Evolutionary conservation across 2,797 vertebrate genomes (phyloP).

Genomic region (Rhinoraja longicauda): DNA sequence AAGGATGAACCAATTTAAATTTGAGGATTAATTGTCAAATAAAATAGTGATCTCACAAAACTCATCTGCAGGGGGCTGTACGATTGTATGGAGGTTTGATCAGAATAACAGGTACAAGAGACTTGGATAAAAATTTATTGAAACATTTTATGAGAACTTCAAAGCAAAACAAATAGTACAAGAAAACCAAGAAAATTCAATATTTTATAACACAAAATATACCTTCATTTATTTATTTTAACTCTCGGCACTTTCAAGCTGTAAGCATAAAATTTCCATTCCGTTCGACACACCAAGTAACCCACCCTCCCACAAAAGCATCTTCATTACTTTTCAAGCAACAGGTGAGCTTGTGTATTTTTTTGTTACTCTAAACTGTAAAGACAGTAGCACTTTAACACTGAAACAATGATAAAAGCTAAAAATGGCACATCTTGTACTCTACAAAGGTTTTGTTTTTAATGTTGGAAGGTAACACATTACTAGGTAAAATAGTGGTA

Average conservation of each 20-base stretch:
- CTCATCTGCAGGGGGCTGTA: not conserved
- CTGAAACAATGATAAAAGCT: conserved; percentile 59
- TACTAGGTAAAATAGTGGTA: conserved; percentile 43
- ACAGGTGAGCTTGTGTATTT: conserved; percentile 62
- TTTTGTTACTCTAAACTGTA: conserved; percentile 56
- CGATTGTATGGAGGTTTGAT: not conserved
- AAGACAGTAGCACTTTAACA: conserved; percentile 60
- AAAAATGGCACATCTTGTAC: conserved; percentile 63
- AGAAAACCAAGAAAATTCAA: conserved; percentile 64
- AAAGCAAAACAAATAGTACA: conserved; percentile 61
- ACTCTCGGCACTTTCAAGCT: conserved; percentile 67
- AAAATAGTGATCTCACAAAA: not conserved
- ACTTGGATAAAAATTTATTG: conserved; percentile 90
- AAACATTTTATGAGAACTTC: conserved; percentile 76
- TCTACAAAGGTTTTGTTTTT: conserved; percentile 14
- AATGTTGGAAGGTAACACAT: conserved; percentile 34
- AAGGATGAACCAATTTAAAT: not conserved
- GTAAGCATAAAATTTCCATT: conserved; percentile 58
- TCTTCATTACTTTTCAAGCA: conserved; percentile 56
- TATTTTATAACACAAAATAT: conserved; percentile 78
- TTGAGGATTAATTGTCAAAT: not conserved
- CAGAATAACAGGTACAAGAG: conserved; percentile 41
- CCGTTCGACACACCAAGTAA: conserved; percentile 52
- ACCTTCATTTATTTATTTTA: conserved; percentile 65
- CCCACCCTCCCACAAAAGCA: conserved; percentile 44